Conservation (phyloP, 2,797 vertebrate genomes). For the Lagodon rhomboides region DNA sequence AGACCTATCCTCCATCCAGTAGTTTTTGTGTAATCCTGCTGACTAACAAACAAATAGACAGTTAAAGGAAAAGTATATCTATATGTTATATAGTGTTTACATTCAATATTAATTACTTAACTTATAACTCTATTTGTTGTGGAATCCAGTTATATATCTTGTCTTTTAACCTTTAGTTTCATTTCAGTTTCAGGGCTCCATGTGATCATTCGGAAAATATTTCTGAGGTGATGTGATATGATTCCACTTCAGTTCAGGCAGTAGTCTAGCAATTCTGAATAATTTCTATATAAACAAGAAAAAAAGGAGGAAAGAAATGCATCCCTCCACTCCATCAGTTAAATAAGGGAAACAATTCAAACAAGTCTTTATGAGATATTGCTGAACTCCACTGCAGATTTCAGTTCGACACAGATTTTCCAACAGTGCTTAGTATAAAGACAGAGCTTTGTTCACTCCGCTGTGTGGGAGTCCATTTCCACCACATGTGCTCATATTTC, state of each 20-base stretch:
- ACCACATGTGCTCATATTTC: conserved; percentile 65
- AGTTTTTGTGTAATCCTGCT: too few species aligned
- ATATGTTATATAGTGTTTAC: background rate
- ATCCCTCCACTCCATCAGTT: background rate
- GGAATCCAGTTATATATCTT: background rate
- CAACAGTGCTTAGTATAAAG: conserved; percentile 43
- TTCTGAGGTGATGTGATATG: background rate
- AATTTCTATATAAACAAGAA: background rate
- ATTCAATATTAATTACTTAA: background rate
- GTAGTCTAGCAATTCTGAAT: background rate
- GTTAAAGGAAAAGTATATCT: too few species aligned
- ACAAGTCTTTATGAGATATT: conserved; percentile 22
- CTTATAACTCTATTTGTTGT: too few species aligned
- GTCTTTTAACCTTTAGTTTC: background rate
- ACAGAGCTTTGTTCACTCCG: conserved; percentile 41
- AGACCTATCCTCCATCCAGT: too few species aligned
- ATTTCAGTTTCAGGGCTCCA: background rate
- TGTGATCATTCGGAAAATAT: background rate
- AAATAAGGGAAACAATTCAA: conserved; percentile 30
- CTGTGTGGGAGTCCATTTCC: conserved; percentile 53
- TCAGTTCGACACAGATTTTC: conserved; percentile 57
- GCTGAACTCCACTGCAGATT: conserved; percentile 34
- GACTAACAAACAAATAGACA: too few species aligned
- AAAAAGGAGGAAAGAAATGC: background rate
- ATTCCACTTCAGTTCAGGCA: background rate